Evolutionary conservation across 2,113 vertebrate species (phyloP).

Genomic region (Onychostruthus taczanowskii): DNA sequence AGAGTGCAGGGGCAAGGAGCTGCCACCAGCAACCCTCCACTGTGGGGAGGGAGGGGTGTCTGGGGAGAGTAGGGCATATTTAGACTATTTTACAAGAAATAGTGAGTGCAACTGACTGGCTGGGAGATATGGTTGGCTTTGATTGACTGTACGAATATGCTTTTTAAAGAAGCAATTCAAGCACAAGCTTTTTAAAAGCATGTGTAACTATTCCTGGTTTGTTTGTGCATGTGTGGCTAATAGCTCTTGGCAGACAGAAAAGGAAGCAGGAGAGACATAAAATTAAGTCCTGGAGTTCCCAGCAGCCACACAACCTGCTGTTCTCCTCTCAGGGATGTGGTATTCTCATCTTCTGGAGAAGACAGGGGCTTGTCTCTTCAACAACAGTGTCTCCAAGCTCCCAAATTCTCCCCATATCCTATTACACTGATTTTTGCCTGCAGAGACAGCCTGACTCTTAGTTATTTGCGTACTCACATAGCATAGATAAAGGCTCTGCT

Average conservation of each 20-base stretch:
- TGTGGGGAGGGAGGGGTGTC: background rate
- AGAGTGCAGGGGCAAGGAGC: background rate
- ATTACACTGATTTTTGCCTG: background rate
- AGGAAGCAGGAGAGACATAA: background rate
- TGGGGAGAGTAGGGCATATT: background rate
- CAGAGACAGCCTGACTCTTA: background rate
- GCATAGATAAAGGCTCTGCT: background rate
- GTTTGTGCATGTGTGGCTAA: constrained; percentile 26
- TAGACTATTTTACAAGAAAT: background rate
- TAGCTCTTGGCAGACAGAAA: constrained; percentile 22
- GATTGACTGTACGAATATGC: background rate
- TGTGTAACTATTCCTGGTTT: constrained; percentile 1
- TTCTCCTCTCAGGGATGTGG: background rate
- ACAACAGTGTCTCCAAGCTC: background rate
- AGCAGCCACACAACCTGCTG: background rate
- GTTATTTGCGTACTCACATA: background rate
- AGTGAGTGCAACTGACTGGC: background rate
- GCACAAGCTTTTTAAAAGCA: background rate
- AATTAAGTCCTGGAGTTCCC: background rate
- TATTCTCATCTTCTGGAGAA: background rate
- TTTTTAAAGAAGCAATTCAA: background rate
- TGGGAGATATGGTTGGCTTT: background rate
- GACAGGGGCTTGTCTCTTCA: background rate
- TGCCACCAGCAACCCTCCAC: background rate
- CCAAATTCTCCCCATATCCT: background rate